Evolutionary conservation across 2,888 invertebrate species (phyloP), one percentile per base, ranked within the genome.

Genomic region (Tachina lurida): DNA sequence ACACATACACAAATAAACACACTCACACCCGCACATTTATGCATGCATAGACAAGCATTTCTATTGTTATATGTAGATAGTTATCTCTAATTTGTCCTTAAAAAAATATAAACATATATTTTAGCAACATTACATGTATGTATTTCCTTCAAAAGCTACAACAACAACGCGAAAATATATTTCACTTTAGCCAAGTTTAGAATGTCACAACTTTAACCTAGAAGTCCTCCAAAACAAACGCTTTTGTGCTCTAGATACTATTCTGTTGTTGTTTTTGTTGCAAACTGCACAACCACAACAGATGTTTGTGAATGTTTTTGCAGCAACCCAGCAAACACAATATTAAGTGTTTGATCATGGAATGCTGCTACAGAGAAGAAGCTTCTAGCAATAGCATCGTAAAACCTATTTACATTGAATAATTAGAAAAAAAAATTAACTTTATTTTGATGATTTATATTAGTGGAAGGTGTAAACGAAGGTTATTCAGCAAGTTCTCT

Each of bases 181-280:
- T 67, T 70, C 31, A 62, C 19, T 75, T 81, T 68, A 45, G 62
- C n/a, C 56, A 62, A 68, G 54, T 84, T 84, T 63, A 49, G 31
- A 75, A 79, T 84, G 63, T 84, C 75, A 79, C 68, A 63, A 79
- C 49, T 79, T 79, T 79, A 74, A 77, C 70, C 74, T 54, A 60
- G 45, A 79, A 78, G 70, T 12, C 65, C 43, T 43, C 10, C 9
- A 13, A 41, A 19, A 47, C 7, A 63, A 10, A 45, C n/a, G 8
- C n/a, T 19, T 65, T 56, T 63, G 52, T 71, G 45, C 41, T 58
- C 13, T 47, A 65, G 71, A 73, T 65, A 39, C 7, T 45, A 22
- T 13, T 60, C 7, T 12, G 58, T 31, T 67, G 39, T 52, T 52
- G 39, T 39, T 68, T 49, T 39, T 49, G 41, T 60, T 75, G 54